phyloP scores from a whole-genome alignment of 2,113 vertebrate genomes.

The Atrichornis clamosus region DNA sequence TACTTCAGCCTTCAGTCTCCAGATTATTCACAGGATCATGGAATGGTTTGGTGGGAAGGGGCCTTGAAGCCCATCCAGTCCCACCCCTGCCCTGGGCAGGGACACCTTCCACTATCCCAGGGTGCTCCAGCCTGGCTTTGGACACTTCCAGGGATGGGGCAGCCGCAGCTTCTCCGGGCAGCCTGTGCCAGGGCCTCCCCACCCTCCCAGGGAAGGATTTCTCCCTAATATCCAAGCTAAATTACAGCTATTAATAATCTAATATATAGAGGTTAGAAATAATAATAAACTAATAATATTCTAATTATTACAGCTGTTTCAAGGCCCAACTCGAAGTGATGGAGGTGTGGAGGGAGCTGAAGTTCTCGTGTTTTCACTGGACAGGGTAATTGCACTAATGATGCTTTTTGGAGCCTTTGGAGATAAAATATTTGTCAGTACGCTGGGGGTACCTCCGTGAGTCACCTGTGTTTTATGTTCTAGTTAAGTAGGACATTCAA shows the following conservation, averaged over 20 bases:
- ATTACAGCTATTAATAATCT: not conserved
- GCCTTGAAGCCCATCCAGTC: fast-evolving
- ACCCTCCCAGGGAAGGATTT: not conserved
- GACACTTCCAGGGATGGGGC: not conserved
- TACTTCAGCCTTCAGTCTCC: not conserved
- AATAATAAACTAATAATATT: not conserved
- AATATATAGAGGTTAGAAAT: not conserved
- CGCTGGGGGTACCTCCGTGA: fast-evolving
- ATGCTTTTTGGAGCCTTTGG: not conserved
- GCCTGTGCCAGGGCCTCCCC: not conserved
- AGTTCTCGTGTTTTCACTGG: not conserved
- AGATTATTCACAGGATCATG: not conserved
- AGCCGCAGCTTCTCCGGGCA: not conserved
- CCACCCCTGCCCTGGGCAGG: not conserved
- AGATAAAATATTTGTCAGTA: not conserved
- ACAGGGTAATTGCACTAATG: fast-evolving
- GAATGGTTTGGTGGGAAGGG: not conserved
- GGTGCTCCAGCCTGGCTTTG: not conserved
- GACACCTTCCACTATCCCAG: not conserved
- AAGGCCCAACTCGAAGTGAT: not conserved
- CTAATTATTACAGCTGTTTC: not conserved
- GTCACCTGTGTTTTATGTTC: not conserved
- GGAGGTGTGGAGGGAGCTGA: not conserved
- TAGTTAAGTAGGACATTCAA: not conserved
- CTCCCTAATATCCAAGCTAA: not conserved